Evolutionary conservation across 2,888 invertebrate genomes (phyloP), one percentile per base, ranked within the genome.

Genomic region (Noctua pronuba): DNA sequence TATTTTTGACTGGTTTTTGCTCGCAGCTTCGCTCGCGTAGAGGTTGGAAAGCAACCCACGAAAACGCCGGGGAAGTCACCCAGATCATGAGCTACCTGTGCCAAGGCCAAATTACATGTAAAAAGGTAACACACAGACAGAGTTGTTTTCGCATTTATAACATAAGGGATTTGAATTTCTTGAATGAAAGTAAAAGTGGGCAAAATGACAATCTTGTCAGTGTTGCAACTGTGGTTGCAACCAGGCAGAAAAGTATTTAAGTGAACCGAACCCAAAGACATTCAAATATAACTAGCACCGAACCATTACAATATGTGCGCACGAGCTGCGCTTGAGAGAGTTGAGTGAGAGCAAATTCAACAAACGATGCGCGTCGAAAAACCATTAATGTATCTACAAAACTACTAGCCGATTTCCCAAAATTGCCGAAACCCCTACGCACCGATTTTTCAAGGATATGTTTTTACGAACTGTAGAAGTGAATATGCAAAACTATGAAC

Each of bases 331-430:
- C n/a, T n/a, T n/a, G n/a, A n/a, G n/a, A n/a, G n/a, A n/a, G n/a
- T n/a, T n/a, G n/a, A n/a, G n/a, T 55, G 76, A 70, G 21, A 60
- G 60, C 31, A 10, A 80, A 64, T 74, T 55, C 1, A 68, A 74
- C n/a, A 49, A 75, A 69, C 64, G 21, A 79, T 8, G 41, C 35
- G 13, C 18, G 24, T 11, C 24, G 11, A 79, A 55, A 65, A 31
- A 46, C 6, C 4, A 46, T 60, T 62, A n/a, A 21, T 62, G 62
- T 18, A 1, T 18, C 31, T 8, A 31, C 18, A 8, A 18, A 31
- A 18, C 31, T 60, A 31, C 31, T 60, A n/a, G 31, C 31, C 18
- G 18, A 31, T 31, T 31, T 60, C 18, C 28, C 31, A 60, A 60
- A 60, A 60, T 28, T 58, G 18, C 58, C 7, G 3, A 46, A 31